Conservation (phyloP, 2,113 vertebrate species). For the Motacilla tschutschensis region DNA sequence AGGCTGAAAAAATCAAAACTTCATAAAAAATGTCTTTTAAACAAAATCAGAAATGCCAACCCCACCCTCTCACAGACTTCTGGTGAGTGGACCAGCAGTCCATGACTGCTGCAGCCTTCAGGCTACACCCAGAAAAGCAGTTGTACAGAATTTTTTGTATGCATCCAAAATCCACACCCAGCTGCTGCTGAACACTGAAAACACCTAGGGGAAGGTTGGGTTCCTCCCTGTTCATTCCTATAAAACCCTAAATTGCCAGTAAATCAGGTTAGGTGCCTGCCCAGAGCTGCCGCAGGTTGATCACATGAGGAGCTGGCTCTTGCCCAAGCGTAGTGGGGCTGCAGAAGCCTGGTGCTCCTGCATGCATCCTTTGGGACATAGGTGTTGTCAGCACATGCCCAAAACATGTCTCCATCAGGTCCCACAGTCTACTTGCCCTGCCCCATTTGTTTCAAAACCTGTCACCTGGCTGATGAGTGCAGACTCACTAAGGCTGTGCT, state of each 20-base stretch:
- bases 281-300: not conserved
- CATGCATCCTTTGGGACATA: accelerated
- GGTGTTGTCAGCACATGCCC: not conserved
- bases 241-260: not conserved
- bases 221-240: not conserved
- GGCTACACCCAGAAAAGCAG: not conserved
- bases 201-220: not conserved
- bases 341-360: not conserved
- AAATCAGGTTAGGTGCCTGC: not conserved
- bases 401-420: accelerated
- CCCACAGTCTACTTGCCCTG: not conserved
- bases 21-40: not conserved
- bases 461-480: not conserved
- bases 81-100: not conserved
- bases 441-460: not conserved
- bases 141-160: not conserved
- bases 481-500: not conserved
- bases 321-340: not conserved
- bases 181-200: not conserved
- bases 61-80: not conserved
- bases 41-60: not conserved
- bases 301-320: not conserved
- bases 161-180: not conserved
- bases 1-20: not conserved
- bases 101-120: not conserved